A percentile compares a stretch with the other conserved stretches of the same genome.
Conservation (phyloP, 2,113 vertebrate genomes). For the Gymnogyps californianus region DNA sequence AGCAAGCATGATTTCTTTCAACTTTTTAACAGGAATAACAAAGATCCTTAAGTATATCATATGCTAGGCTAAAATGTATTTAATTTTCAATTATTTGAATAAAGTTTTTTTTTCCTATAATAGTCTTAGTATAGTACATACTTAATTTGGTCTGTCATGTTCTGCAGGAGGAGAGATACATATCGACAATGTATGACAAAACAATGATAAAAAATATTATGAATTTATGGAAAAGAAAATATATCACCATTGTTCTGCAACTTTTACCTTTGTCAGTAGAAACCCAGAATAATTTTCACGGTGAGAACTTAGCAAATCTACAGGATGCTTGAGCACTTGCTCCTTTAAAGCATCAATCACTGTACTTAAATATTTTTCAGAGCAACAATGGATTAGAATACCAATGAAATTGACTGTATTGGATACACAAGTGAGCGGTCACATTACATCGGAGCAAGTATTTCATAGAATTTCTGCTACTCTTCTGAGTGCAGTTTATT, state of each 20-base stretch:
- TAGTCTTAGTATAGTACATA: neutral
- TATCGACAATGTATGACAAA: neutral
- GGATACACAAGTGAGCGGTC: neutral
- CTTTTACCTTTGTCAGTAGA: neutral
- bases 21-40: neutral
- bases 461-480: neutral
- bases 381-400: neutral
- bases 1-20: neutral
- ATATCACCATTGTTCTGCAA: neutral
- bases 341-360: neutral
- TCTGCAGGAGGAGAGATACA: neutral
- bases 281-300: neutral
- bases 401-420: neutral
- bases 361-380: neutral
- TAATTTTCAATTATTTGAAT: neutral
- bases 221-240: neutral
- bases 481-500: neutral
- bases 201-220: neutral
- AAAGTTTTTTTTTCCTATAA: neutral
- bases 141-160: neutral
- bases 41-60: neutral
- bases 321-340: neutral
- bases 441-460: neutral
- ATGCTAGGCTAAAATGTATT: neutral
- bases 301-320: neutral